A percentile compares a stretch with the other conserved stretches of the same genome.
Evolutionary conservation across 1,140 invertebrate genomes (phyloP).

Genomic region (Spodoptera litura): DNA sequence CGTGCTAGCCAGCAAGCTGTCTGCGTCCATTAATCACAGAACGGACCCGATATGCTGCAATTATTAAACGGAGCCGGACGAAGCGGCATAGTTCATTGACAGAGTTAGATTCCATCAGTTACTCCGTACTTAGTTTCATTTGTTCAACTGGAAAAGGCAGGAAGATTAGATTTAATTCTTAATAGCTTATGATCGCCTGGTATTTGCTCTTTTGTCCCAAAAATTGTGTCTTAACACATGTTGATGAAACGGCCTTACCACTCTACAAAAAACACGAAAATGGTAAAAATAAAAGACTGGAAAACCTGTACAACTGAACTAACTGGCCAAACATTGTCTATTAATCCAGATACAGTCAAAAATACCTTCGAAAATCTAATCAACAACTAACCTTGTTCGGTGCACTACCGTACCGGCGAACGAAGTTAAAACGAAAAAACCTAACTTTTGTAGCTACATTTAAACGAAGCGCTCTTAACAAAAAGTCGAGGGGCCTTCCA

Average conservation of each 20-base stretch:
- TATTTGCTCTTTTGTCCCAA: too few species aligned
- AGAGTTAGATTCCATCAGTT: neutral
- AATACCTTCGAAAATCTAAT: too few species aligned
- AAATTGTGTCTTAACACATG: too few species aligned
- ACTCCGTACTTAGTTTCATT: neutral
- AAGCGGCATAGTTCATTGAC: constrained; percentile 17
- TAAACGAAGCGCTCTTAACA: constrained; percentile 36
- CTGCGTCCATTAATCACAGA: constrained; percentile 70
- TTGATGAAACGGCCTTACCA: too few species aligned
- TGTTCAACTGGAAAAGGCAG: neutral
- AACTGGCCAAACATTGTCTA: too few species aligned
- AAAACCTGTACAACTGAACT: too few species aligned
- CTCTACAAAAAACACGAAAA: too few species aligned
- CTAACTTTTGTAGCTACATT: constrained; percentile 1
- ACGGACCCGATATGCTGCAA: constrained; percentile 68
- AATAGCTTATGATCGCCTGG: too few species aligned
- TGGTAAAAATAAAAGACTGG: too few species aligned
- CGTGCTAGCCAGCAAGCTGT: constrained; percentile 62
- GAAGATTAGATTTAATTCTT: too few species aligned
- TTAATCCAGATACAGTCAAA: too few species aligned
- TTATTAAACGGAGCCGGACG: constrained; percentile 57
- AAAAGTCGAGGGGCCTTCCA: constrained; percentile 13
- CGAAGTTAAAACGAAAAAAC: constrained; percentile 3
- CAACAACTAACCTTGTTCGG: too few species aligned
- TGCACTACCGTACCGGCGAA: neutral